Conservation (phyloP, 2,113 vertebrate genomes). For the Bothrops jararaca region DNA sequence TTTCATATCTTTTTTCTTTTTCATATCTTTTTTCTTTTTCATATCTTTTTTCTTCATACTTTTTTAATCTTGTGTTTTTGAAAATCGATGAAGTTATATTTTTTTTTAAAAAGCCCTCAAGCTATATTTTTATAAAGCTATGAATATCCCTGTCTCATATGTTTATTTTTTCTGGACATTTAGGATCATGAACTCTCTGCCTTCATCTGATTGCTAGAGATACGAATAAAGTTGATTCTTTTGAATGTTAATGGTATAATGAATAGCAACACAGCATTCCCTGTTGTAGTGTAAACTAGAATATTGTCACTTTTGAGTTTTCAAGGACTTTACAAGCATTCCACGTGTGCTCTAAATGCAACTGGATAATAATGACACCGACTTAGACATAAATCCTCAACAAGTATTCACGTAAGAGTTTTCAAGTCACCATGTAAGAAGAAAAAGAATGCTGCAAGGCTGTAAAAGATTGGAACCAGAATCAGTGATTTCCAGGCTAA, state of each 20-base stretch:
- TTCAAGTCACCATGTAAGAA: neutral
- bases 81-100: neutral
- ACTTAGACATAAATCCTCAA: neutral
- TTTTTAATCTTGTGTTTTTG: neutral
- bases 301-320: neutral
- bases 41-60: neutral
- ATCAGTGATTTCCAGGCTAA: neutral
- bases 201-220: neutral
- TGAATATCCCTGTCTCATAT: neutral
- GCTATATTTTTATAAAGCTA: neutral
- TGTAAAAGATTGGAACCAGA: neutral
- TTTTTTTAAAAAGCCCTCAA: neutral
- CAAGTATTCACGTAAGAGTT: neutral
- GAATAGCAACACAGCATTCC: neutral
- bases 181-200: neutral
- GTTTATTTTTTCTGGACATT: neutral
- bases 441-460: neutral
- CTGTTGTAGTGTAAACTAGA: neutral
- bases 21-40: neutral
- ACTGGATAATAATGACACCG: neutral
- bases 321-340: neutral
- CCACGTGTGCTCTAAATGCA: neutral
- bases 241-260: neutral
- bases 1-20: neutral
- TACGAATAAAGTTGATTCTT: neutral